Conservation (phyloP, 1,140 invertebrate species). For the Ceratina japonica region DNA sequence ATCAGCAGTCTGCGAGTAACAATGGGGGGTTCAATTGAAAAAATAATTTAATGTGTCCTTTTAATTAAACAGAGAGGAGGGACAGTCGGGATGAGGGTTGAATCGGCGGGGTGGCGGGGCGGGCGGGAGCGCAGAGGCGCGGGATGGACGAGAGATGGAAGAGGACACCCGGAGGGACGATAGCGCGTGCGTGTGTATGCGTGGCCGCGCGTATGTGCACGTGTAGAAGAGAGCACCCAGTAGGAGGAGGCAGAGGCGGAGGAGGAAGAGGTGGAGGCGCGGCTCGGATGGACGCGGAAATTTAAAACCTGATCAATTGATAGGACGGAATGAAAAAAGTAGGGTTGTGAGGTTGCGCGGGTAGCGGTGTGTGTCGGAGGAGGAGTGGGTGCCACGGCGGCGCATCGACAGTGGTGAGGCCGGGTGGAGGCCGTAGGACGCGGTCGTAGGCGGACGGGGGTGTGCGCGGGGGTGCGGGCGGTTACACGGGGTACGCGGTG, state of each 20-base stretch:
- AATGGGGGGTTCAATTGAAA: conserved; percentile 79
- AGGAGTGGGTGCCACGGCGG: conserved; percentile 56
- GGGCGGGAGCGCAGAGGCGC: conserved; percentile 53
- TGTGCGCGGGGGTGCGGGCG: conserved; percentile 41
- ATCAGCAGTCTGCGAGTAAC: conserved; percentile 79
- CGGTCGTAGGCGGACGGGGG: conserved; percentile 37
- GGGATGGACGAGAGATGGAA: conserved; percentile 60
- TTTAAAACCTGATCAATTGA: conserved; percentile 81
- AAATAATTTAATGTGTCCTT: conserved; percentile 80
- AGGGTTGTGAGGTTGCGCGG: conserved; percentile 75
- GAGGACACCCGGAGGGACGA: conserved; percentile 28
- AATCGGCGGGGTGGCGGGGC: conserved; percentile 59
- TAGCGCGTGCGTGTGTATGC: background rate
- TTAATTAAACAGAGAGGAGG: conserved; percentile 79
- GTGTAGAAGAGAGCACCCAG: conserved; percentile 56
- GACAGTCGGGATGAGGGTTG: conserved; percentile 66
- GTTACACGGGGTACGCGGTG: conserved; percentile 49
- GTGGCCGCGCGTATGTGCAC: conserved; percentile 39
- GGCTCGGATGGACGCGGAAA: conserved; percentile 78
- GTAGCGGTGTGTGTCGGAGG: conserved; percentile 52
- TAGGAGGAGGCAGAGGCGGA: conserved; percentile 57
- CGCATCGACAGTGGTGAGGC: conserved; percentile 58
- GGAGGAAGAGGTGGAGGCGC: conserved; percentile 69
- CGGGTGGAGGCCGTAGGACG: conserved; percentile 30
- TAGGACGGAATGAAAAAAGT: conserved; percentile 80